Evolutionary conservation across 1,140 invertebrate species (phyloP).

Genomic region (Wasmannia auropunctata): DNA sequence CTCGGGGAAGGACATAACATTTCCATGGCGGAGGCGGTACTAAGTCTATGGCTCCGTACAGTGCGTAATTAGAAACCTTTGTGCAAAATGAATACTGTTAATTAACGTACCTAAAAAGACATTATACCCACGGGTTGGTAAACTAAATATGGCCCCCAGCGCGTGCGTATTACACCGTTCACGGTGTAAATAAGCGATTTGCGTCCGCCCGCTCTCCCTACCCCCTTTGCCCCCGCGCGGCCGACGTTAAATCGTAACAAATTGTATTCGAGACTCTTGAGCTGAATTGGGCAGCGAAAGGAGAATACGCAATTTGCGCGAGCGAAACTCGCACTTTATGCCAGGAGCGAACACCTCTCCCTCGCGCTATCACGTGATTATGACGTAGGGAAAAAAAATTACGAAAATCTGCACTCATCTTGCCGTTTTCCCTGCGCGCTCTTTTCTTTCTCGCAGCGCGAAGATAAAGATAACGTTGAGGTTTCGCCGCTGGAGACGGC

Average conservation of each 20-base stretch:
- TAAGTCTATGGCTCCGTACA: constrained; percentile 85
- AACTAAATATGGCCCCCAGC: constrained; percentile 82
- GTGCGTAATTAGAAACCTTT: constrained; percentile 87
- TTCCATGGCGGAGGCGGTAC: constrained; percentile 73
- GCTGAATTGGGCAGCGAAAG: constrained; percentile 55
- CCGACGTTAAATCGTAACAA: constrained; percentile 70
- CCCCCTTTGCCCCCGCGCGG: constrained; percentile 68
- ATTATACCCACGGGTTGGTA: constrained; percentile 84
- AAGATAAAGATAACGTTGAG: constrained; percentile 22
- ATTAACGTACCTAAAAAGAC: constrained; percentile 87
- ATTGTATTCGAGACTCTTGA: constrained; percentile 67
- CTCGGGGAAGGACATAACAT: constrained; percentile 74
- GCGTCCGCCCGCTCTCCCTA: constrained; percentile 78
- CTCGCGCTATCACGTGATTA: constrained; percentile 30
- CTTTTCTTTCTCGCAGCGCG: background rate
- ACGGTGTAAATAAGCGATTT: constrained; percentile 80
- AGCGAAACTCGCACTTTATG: constrained; percentile 41
- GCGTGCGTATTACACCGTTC: constrained; percentile 78
- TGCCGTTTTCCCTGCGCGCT: background rate
- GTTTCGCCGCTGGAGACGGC: constrained; percentile 53
- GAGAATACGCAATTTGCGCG: constrained; percentile 42
- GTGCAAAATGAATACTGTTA: constrained; percentile 87
- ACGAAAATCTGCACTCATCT: constrained; percentile 22
- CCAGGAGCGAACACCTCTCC: background rate
- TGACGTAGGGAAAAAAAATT: constrained; percentile 24